phyloP scores from a whole-genome alignment of 2,113 vertebrate species.

The Coreoperca whiteheadi region DNA sequence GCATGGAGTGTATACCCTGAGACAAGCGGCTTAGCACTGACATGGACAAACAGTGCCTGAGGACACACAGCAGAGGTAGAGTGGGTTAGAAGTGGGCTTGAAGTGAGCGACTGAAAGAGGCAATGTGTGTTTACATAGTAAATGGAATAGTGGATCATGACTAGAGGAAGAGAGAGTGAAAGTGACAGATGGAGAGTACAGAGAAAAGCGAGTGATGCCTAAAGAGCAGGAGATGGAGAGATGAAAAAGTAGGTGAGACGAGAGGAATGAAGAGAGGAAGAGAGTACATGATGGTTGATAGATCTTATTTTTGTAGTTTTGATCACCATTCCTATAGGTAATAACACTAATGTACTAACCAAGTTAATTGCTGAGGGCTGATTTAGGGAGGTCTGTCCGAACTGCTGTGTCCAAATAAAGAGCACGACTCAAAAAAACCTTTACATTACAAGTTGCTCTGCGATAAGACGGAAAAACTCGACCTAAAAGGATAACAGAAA shows the following conservation, averaged over 20 bases:
- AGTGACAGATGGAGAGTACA: slow-evolving; percentile 10
- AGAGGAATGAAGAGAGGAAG: neutral
- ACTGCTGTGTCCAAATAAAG: no score
- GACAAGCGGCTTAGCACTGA: slow-evolving; percentile 68
- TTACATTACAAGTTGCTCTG: no score
- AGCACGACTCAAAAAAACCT: no score
- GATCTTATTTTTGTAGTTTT: neutral
- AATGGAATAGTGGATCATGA: slow-evolving; percentile 51
- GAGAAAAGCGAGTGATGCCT: neutral
- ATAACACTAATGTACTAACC: neutral
- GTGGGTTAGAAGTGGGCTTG: slow-evolving; percentile 30
- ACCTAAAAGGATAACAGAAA: no score
- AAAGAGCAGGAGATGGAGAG: neutral
- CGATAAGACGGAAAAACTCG: no score
- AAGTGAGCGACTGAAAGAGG: slow-evolving; percentile 28
- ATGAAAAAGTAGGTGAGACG: neutral
- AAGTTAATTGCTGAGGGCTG: neutral
- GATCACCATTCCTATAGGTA: neutral
- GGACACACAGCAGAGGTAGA: slow-evolving; percentile 51
- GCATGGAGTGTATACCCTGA: slow-evolving; percentile 56
- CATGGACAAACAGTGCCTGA: slow-evolving; percentile 65
- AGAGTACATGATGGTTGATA: neutral
- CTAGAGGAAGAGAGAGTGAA: neutral
- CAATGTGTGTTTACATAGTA: slow-evolving; percentile 51
- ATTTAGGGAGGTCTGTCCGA: no score